Evolutionary conservation across 64 coral and sea anemone genomes (phyloP).

Genomic region (Acropora tenuis): DNA sequence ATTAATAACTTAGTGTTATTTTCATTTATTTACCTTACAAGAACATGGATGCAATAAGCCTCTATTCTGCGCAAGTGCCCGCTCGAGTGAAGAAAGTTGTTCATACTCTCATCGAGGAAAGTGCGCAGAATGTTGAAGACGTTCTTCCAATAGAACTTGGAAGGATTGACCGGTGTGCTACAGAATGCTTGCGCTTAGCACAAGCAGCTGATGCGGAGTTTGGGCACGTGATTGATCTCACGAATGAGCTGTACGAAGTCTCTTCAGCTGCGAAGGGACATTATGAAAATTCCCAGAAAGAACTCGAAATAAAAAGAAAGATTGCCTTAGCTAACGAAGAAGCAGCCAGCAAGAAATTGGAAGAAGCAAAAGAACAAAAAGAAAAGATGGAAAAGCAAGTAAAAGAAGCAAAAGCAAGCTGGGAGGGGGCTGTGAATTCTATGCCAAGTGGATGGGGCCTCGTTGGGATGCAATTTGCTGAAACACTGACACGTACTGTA

Average conservation of each 20-base stretch:
- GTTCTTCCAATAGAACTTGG: conserved; percentile 26
- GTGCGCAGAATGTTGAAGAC: conserved; percentile 5
- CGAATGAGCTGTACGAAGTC: background rate
- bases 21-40: background rate
- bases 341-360: background rate
- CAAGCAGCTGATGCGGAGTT: conserved; percentile 17
- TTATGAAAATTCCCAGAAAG: background rate
- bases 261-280: conserved; percentile 1
- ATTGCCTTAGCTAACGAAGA: no score
- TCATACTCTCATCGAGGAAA: background rate
- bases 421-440: conserved; percentile 1
- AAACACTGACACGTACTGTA: background rate
- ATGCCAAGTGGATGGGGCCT: background rate
- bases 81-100: conserved; percentile 29
- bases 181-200: conserved; percentile 9
- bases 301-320: background rate
- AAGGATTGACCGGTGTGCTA: background rate
- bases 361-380: background rate
- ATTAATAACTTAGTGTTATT: background rate
- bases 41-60: conserved; percentile 21
- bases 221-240: background rate
- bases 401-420: background rate
- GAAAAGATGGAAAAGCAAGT: background rate
- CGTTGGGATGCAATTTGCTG: background rate
- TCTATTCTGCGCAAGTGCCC: conserved; percentile 10